Conservation (phyloP, 1,140 invertebrate genomes). For the Bathynomus jamesi region DNA sequence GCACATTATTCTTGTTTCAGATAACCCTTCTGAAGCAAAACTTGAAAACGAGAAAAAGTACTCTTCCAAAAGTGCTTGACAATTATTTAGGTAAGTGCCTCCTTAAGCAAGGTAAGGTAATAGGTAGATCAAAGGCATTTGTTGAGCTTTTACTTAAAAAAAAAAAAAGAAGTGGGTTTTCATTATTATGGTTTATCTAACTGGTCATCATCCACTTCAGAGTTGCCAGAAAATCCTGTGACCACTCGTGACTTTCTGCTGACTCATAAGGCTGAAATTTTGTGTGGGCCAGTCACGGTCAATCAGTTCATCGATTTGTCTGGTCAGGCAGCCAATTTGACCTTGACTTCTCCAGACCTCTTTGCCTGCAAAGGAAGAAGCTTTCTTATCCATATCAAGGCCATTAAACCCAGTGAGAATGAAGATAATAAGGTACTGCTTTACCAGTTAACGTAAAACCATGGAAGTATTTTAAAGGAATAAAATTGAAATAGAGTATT, state of each 20-base stretch:
- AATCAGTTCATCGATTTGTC: constrained; percentile 72
- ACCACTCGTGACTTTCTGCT: constrained; percentile 69
- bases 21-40: constrained; percentile 78
- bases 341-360: constrained; percentile 74
- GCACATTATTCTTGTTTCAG: constrained; percentile 47
- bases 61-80: background rate
- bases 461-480: too few species aligned
- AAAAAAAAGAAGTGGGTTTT: too few species aligned
- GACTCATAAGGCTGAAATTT: constrained; percentile 76
- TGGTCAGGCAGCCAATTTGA: constrained; percentile 70
- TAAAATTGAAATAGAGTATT: too few species aligned
- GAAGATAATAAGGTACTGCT: background rate
- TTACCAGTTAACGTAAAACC: too few species aligned
- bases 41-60: constrained; percentile 46
- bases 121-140: too few species aligned
- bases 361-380: constrained; percentile 44
- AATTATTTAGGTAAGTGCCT: background rate
- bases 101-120: too few species aligned
- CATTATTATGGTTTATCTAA: too few species aligned
- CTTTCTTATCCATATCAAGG: constrained; percentile 76
- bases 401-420: constrained; percentile 45
- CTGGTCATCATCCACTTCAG: too few species aligned
- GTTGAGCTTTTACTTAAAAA: too few species aligned
- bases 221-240: constrained; percentile 55
- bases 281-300: constrained; percentile 77